Conservation (phyloP, 2,797 vertebrate species). For the Catharus ustulatus region DNA sequence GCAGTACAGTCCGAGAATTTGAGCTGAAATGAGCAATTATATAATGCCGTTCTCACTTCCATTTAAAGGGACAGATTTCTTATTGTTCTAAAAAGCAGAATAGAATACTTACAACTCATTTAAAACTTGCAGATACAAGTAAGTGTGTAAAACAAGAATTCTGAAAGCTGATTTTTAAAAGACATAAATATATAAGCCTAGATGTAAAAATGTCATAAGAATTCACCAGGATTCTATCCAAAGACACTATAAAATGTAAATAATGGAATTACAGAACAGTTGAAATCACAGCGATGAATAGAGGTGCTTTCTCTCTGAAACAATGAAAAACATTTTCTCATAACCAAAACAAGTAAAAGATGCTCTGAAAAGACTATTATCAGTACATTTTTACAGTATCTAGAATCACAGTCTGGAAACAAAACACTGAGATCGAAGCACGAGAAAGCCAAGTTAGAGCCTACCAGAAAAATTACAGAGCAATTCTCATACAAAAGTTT, state of each 20-base stretch:
- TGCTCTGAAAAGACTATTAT: not conserved
- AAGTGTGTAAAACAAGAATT: not conserved
- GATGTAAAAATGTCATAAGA: not conserved
- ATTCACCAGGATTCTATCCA: not conserved
- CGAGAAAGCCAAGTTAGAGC: not conserved
- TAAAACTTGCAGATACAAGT: not conserved
- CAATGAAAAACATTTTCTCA: not conserved
- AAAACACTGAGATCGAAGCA: not conserved
- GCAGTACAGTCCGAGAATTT: not conserved
- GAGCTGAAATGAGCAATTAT: not conserved
- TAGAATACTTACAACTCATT: not conserved
- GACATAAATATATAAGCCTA: not conserved
- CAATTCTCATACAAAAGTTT: not conserved
- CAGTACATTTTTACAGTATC: not conserved
- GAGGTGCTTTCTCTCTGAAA: not conserved
- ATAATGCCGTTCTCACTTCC: not conserved
- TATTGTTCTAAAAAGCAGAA: constrained; percentile 1
- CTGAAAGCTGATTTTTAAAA: not conserved
- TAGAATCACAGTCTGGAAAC: not conserved
- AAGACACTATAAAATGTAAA: not conserved
- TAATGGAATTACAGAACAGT: not conserved
- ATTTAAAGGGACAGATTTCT: not conserved
- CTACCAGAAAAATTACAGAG: not conserved
- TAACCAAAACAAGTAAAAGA: not conserved
- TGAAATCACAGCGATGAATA: not conserved